Conservation (phyloP, 2,797 vertebrate genomes). For the Peromyscus eremicus region DNA sequence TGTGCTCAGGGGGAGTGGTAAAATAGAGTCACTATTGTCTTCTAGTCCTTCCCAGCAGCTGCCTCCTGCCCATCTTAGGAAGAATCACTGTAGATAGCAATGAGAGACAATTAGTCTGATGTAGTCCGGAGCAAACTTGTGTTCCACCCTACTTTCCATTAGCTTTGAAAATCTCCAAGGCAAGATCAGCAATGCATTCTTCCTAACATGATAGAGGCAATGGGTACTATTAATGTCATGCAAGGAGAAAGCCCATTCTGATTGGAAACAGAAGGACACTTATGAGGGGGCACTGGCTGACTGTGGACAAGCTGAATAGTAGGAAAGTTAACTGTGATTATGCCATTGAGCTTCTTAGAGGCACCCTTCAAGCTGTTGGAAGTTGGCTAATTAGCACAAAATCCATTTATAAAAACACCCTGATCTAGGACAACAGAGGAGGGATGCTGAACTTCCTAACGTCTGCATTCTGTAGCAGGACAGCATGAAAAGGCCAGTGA, state of each 20-base stretch:
- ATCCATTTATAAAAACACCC: background rate
- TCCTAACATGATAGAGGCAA: conserved; percentile 70
- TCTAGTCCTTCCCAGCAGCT: background rate
- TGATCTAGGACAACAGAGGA: conserved; percentile 43
- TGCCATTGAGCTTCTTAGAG: conserved; percentile 6
- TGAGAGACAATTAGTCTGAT: conserved; percentile 72
- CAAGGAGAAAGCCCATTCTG: conserved; percentile 48
- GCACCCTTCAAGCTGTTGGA: background rate
- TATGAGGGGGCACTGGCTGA: conserved; percentile 62
- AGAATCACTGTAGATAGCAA: conserved; percentile 15
- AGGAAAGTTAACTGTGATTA: conserved; percentile 38
- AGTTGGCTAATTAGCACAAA: background rate
- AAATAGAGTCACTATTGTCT: background rate
- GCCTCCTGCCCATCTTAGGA: conserved; percentile 25
- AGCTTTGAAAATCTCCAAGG: conserved; percentile 71
- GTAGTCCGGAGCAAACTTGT: conserved; percentile 74
- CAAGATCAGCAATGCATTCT: conserved; percentile 67
- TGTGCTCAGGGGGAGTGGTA: background rate
- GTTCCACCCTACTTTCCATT: conserved; percentile 39
- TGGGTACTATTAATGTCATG: conserved; percentile 58
- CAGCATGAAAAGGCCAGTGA: background rate
- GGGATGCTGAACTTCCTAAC: conserved; percentile 47
- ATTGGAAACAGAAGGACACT: conserved; percentile 75
- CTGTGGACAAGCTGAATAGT: background rate
- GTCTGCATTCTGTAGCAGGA: conserved; percentile 28